Evolutionary conservation across 2,797 vertebrate species (phyloP).

Genomic region (Astyanax mexicanus): DNA sequence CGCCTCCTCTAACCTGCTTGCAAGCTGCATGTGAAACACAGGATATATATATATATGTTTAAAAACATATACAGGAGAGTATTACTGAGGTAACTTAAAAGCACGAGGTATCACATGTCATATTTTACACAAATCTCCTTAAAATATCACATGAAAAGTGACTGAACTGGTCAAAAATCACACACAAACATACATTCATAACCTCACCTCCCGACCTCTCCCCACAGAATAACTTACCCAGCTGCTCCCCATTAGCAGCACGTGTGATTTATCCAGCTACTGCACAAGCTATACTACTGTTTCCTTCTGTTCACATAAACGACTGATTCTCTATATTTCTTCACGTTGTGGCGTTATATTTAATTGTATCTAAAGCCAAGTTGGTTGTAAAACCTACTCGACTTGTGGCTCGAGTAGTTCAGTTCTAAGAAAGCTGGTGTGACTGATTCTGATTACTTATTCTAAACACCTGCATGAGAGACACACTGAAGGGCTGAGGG

Average conservation of each 20-base stretch:
- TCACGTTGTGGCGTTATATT: background rate
- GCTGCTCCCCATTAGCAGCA: slow-evolving; percentile 14
- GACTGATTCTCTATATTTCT: background rate
- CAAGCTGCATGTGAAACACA: slow-evolving; percentile 46
- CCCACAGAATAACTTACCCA: background rate
- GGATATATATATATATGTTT: background rate
- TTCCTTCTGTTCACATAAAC: too few relatives aligned
- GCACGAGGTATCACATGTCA: background rate
- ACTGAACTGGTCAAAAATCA: background rate
- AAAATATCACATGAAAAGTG: background rate
- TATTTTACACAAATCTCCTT: too few relatives aligned
- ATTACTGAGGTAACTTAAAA: too few relatives aligned
- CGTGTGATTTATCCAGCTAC: background rate
- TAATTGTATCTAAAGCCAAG: too few relatives aligned
- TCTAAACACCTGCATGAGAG: background rate
- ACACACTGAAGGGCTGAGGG: too few relatives aligned
- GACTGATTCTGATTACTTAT: background rate
- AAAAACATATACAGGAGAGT: background rate
- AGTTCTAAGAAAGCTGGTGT: background rate
- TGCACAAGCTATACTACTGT: background rate
- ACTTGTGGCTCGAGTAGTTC: background rate
- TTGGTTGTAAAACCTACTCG: too few relatives aligned
- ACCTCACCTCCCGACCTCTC: background rate
- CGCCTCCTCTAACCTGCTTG: slow-evolving; percentile 64
- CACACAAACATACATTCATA: slow-evolving; percentile 47